phyloP scores from a whole-genome alignment of 2,797 vertebrate genomes.

The Astyanax mexicanus region DNA sequence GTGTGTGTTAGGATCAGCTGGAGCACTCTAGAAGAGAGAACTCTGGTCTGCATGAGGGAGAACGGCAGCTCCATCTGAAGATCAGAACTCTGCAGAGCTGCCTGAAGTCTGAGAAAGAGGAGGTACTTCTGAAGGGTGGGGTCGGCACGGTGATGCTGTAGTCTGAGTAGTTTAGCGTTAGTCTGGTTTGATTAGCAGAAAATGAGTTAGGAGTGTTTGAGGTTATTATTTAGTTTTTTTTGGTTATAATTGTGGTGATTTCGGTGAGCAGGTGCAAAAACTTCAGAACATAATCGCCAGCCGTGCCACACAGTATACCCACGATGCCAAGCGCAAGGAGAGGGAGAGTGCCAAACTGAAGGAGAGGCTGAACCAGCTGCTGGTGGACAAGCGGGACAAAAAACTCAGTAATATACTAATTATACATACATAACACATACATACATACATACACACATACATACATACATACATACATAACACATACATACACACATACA shows the following conservation, averaged over 20 bases:
- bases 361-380: constrained; percentile 91
- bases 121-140: too few relatives aligned
- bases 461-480: too few relatives aligned
- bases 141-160: too few relatives aligned
- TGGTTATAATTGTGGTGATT: too few relatives aligned
- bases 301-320: constrained; percentile 94
- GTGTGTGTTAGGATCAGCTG: constrained; percentile 88
- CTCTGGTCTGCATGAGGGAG: constrained; percentile 89
- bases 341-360: constrained; percentile 92
- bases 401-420: constrained; percentile 85
- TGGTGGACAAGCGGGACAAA: constrained; percentile 93
- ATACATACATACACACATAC: too few relatives aligned
- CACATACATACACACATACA: too few relatives aligned
- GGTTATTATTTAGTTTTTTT: too few relatives aligned
- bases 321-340: constrained; percentile 96
- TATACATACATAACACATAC: too few relatives aligned
- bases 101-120: constrained; percentile 96
- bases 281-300: constrained; percentile 93
- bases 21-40: constrained; percentile 91
- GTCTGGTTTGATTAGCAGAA: too few relatives aligned
- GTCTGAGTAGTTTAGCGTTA: too few relatives aligned
- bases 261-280: constrained; percentile 87
- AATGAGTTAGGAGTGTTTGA: too few relatives aligned
- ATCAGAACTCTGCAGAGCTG: constrained; percentile 92
- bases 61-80: constrained; percentile 92